These are phyloP conservation scores for Ophthalmolycus amberensis DNA, from an alignment of 2,113 vertebrate genomes.

Conservation along the genomic window DNA sequence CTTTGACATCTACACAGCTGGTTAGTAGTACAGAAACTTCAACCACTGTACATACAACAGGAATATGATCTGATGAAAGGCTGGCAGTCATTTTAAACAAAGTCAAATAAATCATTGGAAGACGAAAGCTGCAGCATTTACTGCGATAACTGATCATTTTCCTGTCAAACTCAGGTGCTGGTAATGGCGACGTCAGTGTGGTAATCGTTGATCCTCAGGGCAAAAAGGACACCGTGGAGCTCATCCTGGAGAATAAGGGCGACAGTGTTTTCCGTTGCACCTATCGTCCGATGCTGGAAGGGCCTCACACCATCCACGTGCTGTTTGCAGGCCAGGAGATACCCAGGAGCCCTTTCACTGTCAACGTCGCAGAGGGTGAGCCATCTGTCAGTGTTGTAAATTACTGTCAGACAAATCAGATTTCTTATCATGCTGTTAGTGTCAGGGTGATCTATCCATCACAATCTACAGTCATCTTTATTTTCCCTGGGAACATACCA, in stretches of 20 bases:
- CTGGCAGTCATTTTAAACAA: not conserved
- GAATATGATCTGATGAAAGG: not conserved
- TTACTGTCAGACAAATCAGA: conserved; percentile 65
- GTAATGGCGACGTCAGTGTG: conserved; percentile 92
- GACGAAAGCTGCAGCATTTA: not conserved
- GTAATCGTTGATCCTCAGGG: conserved; percentile 94
- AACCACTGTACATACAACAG: not conserved
- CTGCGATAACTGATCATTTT: not conserved
- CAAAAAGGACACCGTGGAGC: conserved; percentile 92
- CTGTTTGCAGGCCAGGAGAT: conserved; percentile 91
- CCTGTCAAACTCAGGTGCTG: conserved; percentile 85
- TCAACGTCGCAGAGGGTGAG: conserved; percentile 94
- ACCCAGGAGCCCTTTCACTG: conserved; percentile 91
- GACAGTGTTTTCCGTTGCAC: conserved; percentile 96
- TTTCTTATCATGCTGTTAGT: conserved; percentile 54
- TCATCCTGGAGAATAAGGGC: conserved; percentile 93
- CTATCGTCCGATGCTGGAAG: conserved; percentile 91
- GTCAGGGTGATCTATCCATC: conserved; percentile 59
- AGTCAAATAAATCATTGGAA: not conserved
- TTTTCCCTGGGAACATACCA: conserved; percentile 44
- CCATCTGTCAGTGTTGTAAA: conserved; percentile 50
- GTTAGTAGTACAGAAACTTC: conserved; percentile 73
- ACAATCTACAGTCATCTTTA: conserved; percentile 53
- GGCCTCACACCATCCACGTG: conserved; percentile 89
- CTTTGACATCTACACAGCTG: conserved; percentile 98